Base-by-base conservation (phyloP, 2,113 vertebrate species). In the Pelmatolapia mariae region DNA sequence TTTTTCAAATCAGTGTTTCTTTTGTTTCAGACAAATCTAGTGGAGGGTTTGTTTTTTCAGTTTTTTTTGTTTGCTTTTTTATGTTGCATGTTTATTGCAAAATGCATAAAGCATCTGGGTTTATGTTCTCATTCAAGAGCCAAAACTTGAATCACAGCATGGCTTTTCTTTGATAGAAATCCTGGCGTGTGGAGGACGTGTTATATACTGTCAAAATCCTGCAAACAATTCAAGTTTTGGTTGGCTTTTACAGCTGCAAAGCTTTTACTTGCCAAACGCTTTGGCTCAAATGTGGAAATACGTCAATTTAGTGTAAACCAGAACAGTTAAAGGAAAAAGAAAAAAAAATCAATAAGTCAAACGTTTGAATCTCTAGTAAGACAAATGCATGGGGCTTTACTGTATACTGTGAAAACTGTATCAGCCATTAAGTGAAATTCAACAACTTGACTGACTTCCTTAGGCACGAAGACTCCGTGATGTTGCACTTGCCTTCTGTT, bases 351-450 rank as follows among this genome's bases (percentile, higher is more conserved):
- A 9, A 36, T 61, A n/a, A 81, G 59, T 50, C 3, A 40, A 40
- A 63, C 57, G 8, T 82, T 40, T 81, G 6, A 84, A 79, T 61
- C 10, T 84, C 16, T 6, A 19, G 12, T 40, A 13, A 66, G 47
- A 87, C 24, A 47, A 57, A 40, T 59, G 45, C 71, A 24, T 3
- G 4, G 6, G 18, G 80, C 54, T 82, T 85, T 86, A 78, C 76
- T 76, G 43, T 45, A 80, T 73, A 89, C 89, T 80, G 80, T 87
- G 68, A 87, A 82, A 89, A 47, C 81, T 22, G 47, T 54, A 29
- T 92, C 82, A 50, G 57, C 61, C 50, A 91, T 90, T 89, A 89
- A 88, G 19, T 57, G n/a, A 85, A 93, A 92, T 90, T 19, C 87
- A 91, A 93, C 56, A 33, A 68, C 80, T 87, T 89, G 89, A 93